Evolutionary conservation across 2,113 vertebrate genomes (phyloP).

Genomic region (Tiliqua scincoides): DNA sequence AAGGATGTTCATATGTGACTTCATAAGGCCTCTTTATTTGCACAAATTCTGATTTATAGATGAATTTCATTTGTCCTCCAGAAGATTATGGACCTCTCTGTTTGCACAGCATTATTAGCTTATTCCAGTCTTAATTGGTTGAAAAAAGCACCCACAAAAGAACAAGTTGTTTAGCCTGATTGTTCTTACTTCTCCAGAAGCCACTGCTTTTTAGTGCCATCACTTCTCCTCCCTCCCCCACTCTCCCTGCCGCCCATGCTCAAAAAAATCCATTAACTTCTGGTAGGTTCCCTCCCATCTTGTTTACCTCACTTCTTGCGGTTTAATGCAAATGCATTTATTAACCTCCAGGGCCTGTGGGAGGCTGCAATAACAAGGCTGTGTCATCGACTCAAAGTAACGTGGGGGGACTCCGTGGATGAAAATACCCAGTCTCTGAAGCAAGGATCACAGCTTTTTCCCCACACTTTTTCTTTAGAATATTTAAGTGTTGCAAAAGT

Average conservation of each 20-base stretch:
- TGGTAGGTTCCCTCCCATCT: not conserved
- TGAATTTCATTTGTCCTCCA: conserved; percentile 19
- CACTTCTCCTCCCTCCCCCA: not conserved
- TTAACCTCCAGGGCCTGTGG: not conserved
- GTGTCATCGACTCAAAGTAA: not conserved
- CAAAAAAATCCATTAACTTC: conserved; percentile 39
- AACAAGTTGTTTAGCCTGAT: not conserved
- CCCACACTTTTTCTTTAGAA: not conserved
- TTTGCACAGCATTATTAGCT: conserved; percentile 31
- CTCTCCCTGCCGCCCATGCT: not conserved
- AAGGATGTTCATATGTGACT: not conserved
- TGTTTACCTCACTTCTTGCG: conserved; percentile 11
- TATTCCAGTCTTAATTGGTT: conserved; percentile 27
- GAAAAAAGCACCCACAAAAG: conserved; percentile 9
- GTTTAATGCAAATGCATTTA: not conserved
- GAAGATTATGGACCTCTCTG: conserved; percentile 28
- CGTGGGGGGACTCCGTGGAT: not conserved
- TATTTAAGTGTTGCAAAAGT: not conserved
- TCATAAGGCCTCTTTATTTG: conserved; percentile 9
- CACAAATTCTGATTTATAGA: not conserved
- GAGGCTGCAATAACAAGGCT: not conserved
- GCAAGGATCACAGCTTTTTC: not conserved
- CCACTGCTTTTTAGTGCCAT: conserved; percentile 8
- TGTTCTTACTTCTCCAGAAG: not conserved
- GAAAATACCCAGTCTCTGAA: not conserved